Percentiles rank a stretch among this genome's conserved stretches.
phyloP scores from a whole-genome alignment of 92 coral and sea anemone genomes.

The Phenganax stokvisi region DNA sequence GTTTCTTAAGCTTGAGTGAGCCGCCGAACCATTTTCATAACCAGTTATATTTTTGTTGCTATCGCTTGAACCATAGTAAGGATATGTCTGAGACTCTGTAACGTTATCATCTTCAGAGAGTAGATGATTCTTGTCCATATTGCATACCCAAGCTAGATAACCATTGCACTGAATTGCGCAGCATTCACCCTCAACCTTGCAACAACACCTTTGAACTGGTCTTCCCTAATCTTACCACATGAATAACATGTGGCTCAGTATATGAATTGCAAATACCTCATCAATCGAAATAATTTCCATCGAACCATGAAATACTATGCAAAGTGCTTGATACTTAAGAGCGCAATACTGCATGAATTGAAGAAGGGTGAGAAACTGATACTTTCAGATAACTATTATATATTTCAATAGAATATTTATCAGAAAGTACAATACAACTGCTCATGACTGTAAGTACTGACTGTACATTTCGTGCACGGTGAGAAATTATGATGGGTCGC shows the following conservation, averaged over 20 bases:
- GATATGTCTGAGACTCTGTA: neutral
- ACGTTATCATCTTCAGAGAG: neutral
- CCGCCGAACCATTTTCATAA: neutral
- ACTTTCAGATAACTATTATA: no score
- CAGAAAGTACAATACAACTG: no score
- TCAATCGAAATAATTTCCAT: neutral
- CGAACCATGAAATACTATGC: constrained; percentile 2
- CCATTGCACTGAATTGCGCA: neutral
- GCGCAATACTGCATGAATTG: no score
- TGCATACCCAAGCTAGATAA: neutral
- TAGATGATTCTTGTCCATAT: constrained; percentile 19
- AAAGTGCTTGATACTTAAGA: no score
- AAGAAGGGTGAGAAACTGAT: no score
- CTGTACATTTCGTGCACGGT: no score
- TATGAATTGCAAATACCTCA: constrained; percentile 4
- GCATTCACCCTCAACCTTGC: neutral
- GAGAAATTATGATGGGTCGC: no score
- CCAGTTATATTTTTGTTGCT: constrained; percentile 19
- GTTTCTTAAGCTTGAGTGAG: constrained; percentile 11
- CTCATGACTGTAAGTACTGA: no score
- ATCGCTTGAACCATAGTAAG: constrained; percentile 27
- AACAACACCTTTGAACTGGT: neutral
- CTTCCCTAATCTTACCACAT: neutral
- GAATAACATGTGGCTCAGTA: neutral
- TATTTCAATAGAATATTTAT: no score